These are phyloP conservation scores for Acrobasis repandana DNA, from an alignment of 2,888 invertebrate genomes.

Conservation along the genomic window DNA sequence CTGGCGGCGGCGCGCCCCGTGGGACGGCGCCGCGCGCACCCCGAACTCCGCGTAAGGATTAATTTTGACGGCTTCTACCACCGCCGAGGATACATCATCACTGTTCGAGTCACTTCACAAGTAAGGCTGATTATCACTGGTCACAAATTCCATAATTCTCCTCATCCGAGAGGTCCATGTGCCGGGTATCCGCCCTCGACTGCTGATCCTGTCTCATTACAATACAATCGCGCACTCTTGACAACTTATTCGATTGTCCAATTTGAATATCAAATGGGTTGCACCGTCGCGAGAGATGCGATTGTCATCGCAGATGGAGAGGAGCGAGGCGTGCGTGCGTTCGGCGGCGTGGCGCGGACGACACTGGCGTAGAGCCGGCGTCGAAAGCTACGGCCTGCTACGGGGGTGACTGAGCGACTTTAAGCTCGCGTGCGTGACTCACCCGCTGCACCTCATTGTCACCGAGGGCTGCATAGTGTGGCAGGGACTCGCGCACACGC, in stretches of 20 bases:
- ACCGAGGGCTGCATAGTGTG: constrained; percentile 29
- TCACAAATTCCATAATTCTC: constrained; percentile 52
- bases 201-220: constrained; percentile 48
- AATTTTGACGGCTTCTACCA: constrained; percentile 67
- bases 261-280: constrained; percentile 60
- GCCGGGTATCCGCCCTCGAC: constrained; percentile 38
- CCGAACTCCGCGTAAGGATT: constrained; percentile 73
- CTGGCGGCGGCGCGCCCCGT: constrained; percentile 78
- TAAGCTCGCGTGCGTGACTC: constrained; percentile 65
- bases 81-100: constrained; percentile 54
- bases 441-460: constrained; percentile 33
- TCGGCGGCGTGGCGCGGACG: constrained; percentile 50
- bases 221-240: constrained; percentile 57
- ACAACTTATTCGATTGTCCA: constrained; percentile 57
- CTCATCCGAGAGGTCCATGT: constrained; percentile 32
- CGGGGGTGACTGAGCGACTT: constrained; percentile 60
- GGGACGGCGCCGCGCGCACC: constrained; percentile 69
- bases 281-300: constrained; percentile 53
- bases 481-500: constrained; percentile 41
- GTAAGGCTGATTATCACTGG: constrained; percentile 46
- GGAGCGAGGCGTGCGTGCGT: constrained; percentile 59
- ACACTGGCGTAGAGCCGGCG: constrained; percentile 56
- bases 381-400: constrained; percentile 60
- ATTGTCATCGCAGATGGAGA: constrained; percentile 42
- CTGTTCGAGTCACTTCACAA: constrained; percentile 61